phyloP scores from a whole-genome alignment of 1,140 invertebrate genomes.

The Mylabris phalerata region DNA sequence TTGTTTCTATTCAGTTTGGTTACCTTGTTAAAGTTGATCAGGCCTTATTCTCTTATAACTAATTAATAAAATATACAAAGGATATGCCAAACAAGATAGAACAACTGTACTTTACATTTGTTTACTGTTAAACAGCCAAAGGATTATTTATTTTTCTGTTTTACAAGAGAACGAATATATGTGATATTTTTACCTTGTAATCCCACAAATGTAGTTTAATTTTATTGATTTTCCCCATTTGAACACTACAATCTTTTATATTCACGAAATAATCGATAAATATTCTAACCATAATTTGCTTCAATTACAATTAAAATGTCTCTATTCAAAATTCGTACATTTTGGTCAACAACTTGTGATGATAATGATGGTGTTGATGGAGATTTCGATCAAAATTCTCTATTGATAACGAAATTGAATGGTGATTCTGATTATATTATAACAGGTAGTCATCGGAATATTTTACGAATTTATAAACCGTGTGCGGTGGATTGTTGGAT shows the following conservation, averaged over 20 bases:
- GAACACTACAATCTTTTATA: constrained; percentile 19
- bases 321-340: constrained; percentile 70
- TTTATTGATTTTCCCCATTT: not conserved
- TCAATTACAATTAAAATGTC: constrained; percentile 53
- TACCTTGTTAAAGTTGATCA: too few species aligned
- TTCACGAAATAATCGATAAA: constrained; percentile 24
- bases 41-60: too few species aligned
- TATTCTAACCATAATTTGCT: constrained; percentile 24
- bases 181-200: constrained; percentile 20
- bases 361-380: constrained; percentile 52
- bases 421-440: constrained; percentile 59
- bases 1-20: too few species aligned
- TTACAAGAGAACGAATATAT: constrained; percentile 7
- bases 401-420: constrained; percentile 59
- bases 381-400: constrained; percentile 52
- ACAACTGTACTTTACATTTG: too few species aligned
- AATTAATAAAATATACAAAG: too few species aligned
- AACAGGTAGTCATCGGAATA: constrained; percentile 62
- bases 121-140: constrained; percentile 1
- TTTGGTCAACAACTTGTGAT: constrained; percentile 63
- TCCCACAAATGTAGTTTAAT: not conserved
- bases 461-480: constrained; percentile 62
- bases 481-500: constrained; percentile 44
- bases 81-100: too few species aligned
- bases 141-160: constrained; percentile 10